Evolutionary conservation across 1,140 invertebrate species (phyloP).

Genomic region (Caenorhabditis latens): DNA sequence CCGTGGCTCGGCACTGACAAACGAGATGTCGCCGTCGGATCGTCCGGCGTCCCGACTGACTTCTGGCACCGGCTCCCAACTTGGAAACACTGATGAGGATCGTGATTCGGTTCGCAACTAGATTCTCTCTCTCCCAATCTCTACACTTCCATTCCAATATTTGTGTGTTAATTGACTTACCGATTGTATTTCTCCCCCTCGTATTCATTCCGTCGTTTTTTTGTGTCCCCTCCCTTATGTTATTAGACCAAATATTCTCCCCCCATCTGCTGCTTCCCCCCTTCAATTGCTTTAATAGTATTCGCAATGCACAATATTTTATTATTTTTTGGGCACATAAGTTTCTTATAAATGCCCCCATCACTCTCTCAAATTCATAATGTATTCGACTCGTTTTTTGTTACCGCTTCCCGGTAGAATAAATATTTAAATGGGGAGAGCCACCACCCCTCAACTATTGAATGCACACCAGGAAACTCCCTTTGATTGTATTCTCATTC

Average conservation of each 20-base stretch:
- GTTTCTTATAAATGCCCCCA: background rate
- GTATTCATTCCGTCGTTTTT: too few species aligned
- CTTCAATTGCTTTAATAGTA: constrained; percentile 36
- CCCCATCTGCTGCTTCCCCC: too few species aligned
- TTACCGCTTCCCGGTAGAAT: constrained; percentile 46
- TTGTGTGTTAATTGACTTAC: background rate
- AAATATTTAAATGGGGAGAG: background rate
- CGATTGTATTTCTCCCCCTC: constrained; percentile 3
- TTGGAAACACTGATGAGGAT: constrained; percentile 29
- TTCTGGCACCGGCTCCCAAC: constrained; percentile 16
- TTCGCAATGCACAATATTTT: constrained; percentile 3
- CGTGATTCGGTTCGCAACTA: constrained; percentile 35
- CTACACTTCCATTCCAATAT: background rate
- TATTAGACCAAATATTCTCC: constrained; percentile 32
- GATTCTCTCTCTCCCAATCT: too few species aligned
- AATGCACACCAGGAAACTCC: too few species aligned
- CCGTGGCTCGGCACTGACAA: constrained; percentile 26
- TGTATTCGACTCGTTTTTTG: background rate
- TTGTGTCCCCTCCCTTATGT: background rate
- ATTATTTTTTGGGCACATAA: background rate
- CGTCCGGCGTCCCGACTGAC: constrained; percentile 24
- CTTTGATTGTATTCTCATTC: background rate
- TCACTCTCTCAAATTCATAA: background rate
- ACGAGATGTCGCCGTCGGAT: constrained; percentile 35
- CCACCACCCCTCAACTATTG: background rate